Evolutionary conservation across 2,797 vertebrate species (phyloP).

Genomic region (Bufotes viridis): DNA sequence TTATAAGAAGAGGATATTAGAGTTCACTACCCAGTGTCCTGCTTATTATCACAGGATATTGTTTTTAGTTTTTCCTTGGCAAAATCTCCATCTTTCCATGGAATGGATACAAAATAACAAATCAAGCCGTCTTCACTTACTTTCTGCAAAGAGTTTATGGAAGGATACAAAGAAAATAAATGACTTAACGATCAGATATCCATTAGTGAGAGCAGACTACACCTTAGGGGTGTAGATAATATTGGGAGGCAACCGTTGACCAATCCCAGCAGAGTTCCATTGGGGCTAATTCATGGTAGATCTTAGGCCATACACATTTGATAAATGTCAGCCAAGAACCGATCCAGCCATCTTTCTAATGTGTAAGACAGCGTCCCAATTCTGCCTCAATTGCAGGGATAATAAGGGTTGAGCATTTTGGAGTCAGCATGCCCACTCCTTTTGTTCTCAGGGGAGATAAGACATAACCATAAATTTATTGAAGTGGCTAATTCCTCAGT

Average conservation of each 20-base stretch:
- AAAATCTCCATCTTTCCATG: slow-evolving; percentile 17
- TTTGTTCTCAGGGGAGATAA: too few species aligned
- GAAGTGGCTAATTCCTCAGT: too few species aligned
- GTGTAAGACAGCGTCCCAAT: too few species aligned
- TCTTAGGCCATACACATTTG: not conserved
- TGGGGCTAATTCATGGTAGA: not conserved
- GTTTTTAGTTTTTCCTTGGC: slow-evolving; percentile 32
- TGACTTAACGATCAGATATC: not conserved
- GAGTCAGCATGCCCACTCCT: too few species aligned
- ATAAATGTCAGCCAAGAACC: too few species aligned
- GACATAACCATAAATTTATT: too few species aligned
- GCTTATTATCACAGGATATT: slow-evolving; percentile 48
- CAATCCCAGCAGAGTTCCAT: not conserved
- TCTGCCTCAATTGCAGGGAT: too few species aligned
- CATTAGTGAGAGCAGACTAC: not conserved
- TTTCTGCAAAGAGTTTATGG: not conserved
- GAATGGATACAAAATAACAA: slow-evolving; percentile 37
- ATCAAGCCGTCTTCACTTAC: not conserved
- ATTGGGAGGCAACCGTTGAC: not conserved
- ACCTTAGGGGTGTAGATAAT: not conserved
- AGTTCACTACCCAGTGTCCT: slow-evolving; percentile 33
- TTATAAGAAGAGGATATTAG: slow-evolving; percentile 46
- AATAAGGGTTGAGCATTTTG: too few species aligned
- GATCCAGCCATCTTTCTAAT: too few species aligned
- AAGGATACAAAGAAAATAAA: slow-evolving; percentile 1